Conservation (phyloP, 2,113 vertebrate genomes). For the Eulemur macaco region DNA sequence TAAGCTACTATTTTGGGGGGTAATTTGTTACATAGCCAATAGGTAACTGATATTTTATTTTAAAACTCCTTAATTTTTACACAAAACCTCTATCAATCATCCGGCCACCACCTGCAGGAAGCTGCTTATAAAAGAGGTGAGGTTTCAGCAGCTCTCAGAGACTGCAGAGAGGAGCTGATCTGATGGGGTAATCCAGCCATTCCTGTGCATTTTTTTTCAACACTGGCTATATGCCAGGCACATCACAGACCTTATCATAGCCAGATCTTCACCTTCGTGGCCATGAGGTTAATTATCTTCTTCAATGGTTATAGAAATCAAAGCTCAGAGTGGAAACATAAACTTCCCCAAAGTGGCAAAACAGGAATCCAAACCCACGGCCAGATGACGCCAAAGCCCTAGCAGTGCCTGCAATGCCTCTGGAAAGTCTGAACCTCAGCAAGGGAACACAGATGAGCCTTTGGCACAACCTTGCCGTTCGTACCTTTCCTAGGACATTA, state of each 20-base stretch:
- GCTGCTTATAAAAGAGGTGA: background rate
- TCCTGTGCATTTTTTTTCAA: background rate
- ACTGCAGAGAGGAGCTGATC: background rate
- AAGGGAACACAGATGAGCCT: background rate
- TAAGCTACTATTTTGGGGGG: background rate
- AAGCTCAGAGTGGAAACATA: background rate
- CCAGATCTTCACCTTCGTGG: background rate
- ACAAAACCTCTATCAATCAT: background rate
- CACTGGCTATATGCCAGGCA: too few species aligned
- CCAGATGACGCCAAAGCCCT: background rate
- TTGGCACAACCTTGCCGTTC: background rate
- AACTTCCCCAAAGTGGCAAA: background rate
- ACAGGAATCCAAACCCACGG: background rate
- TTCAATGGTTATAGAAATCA: background rate
- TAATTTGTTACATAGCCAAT: background rate
- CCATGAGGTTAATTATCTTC: background rate
- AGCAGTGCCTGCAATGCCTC: rapidly evolving
- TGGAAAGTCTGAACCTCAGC: background rate
- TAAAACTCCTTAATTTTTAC: background rate
- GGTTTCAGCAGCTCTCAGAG: background rate
- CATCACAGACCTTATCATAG: background rate
- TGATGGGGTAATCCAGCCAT: background rate
- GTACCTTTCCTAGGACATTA: constrained; percentile 4
- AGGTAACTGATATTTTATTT: constrained; percentile 3
- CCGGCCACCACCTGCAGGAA: background rate